Conservation (phyloP, 1,140 invertebrate genomes). For the Tetramorium parvispinum region DNA sequence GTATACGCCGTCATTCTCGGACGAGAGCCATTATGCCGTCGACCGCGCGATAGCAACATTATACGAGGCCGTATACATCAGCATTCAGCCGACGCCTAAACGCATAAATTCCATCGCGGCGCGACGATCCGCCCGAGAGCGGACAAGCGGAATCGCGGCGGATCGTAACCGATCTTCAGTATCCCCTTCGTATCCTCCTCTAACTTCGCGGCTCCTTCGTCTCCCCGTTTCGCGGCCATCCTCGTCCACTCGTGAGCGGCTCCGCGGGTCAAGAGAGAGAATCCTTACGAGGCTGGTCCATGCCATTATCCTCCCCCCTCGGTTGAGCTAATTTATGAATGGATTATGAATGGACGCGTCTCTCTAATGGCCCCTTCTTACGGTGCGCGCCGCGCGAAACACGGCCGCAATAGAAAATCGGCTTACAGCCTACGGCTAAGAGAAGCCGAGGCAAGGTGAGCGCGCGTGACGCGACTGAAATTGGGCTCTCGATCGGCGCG, state of each 20-base stretch:
- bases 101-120: slow-evolving; percentile 65
- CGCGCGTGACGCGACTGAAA: slow-evolving; percentile 53
- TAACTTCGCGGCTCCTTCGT: neutral
- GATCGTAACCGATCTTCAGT: slow-evolving; percentile 61
- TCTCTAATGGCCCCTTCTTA: slow-evolving; percentile 27
- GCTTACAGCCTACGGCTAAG: slow-evolving; percentile 40
- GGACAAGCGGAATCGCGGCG: slow-evolving; percentile 54
- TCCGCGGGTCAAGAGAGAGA: slow-evolving; percentile 65
- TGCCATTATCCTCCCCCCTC: slow-evolving; percentile 64
- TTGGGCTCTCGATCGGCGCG: slow-evolving; percentile 24
- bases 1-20: slow-evolving; percentile 33
- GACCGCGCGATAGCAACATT: slow-evolving; percentile 56
- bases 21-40: slow-evolving; percentile 64
- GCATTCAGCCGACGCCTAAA: slow-evolving; percentile 64
- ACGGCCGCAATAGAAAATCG: slow-evolving; percentile 53
- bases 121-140: slow-evolving; percentile 59
- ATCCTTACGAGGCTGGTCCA: slow-evolving; percentile 36
- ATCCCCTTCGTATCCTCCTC: neutral
- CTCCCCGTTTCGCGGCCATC: neutral
- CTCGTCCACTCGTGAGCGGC: neutral
- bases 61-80: slow-evolving; percentile 70
- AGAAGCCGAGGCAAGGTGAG: neutral
- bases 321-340: slow-evolving; percentile 73
- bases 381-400: slow-evolving; percentile 18
- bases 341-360: slow-evolving; percentile 72